Base-by-base conservation (phyloP, 1,140 invertebrate genomes). In the Calephelis virginiensis region DNA sequence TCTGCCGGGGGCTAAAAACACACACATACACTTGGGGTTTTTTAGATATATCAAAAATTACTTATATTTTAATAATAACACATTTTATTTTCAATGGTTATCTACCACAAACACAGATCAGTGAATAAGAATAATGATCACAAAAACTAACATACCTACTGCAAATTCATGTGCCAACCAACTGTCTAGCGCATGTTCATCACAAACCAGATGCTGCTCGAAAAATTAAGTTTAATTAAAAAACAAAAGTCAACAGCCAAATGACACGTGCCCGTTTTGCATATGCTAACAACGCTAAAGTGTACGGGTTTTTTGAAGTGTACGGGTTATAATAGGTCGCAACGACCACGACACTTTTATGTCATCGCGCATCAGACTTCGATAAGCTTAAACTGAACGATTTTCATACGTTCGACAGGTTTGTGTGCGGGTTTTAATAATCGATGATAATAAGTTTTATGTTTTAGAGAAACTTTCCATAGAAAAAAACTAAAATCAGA, bases 291-390 rank as follows among this genome's bases (percentile, higher is more conserved):
- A 46, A 70, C 60, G 43, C 62, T 67, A 71, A 69, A 73, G 60
- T 61, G 72, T 71, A 67, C 69, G 75, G 63, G 68, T 74, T 69
- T 43, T 43, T 43, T 74, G 70, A 69, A 73, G 60, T 56, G 72
- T 72, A 67, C 70, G 75, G 63, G 68, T 74, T 69, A 74, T 75
- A 74, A 76, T 77, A 70, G 72, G 59, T 67, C 69, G 67, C 65
- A 65, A 67, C 47, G 68, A 66, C 59, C 53, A 62, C 64, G 75
- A 74, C 82, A 87, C 82, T 85, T 85, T 84, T 87, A 84, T 85
- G 85, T 85, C 83, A 85, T 85, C 83, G 72, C 83, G 72, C 40
- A 0, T 43, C 40, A 43, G 70, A 56, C 69, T 62, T 53, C 67
- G 74, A 74, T 77, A 71, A 76, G 70, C 70, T 75, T 69, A 59